A percentile compares a stretch with the other conserved stretches of the same genome.
phyloP scores from a whole-genome alignment of 2,888 invertebrate species.

The Rugalucina vietnamica region DNA sequence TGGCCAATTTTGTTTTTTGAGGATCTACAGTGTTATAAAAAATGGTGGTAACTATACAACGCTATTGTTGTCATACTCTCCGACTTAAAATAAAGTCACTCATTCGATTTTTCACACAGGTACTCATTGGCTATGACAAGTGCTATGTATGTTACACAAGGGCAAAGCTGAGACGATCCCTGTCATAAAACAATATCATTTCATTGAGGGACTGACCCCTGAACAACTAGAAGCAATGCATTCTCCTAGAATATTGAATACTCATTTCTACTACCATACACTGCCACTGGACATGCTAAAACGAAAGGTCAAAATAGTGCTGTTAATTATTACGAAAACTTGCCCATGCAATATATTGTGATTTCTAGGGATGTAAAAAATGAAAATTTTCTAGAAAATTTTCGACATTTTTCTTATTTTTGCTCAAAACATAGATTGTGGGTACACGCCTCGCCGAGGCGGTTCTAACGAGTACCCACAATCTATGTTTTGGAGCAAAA shows the following conservation, averaged over 20 bases:
- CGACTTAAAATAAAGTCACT: not conserved
- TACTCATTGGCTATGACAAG: constrained; percentile 55
- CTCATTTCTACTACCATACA: constrained; percentile 32
- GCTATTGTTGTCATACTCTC: too few relatives aligned
- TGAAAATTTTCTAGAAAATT: too few relatives aligned
- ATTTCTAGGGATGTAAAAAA: too few relatives aligned
- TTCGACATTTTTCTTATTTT: too few relatives aligned
- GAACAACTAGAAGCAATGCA: constrained; percentile 27
- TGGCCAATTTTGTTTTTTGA: not conserved
- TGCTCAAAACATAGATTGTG: too few relatives aligned
- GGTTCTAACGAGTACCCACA: too few relatives aligned
- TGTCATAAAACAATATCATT: constrained; percentile 28
- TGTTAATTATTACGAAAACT: too few relatives aligned
- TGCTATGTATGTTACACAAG: constrained; percentile 30
- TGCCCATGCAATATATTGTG: too few relatives aligned
- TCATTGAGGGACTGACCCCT: constrained; percentile 28
- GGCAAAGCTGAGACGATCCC: constrained; percentile 45
- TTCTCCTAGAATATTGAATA: constrained; percentile 47
- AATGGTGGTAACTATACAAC: too few relatives aligned
- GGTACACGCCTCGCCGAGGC: too few relatives aligned
- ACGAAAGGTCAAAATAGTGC: constrained; percentile 31
- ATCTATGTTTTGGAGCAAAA: too few relatives aligned
- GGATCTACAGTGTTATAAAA: too few relatives aligned
- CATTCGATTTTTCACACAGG: constrained; percentile 10
- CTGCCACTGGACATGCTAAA: constrained; percentile 35